Percentiles rank a stretch among this genome's conserved stretches.
phyloP scores from a whole-genome alignment of 64 coral and sea anemone species.

The Montipora sp. region DNA sequence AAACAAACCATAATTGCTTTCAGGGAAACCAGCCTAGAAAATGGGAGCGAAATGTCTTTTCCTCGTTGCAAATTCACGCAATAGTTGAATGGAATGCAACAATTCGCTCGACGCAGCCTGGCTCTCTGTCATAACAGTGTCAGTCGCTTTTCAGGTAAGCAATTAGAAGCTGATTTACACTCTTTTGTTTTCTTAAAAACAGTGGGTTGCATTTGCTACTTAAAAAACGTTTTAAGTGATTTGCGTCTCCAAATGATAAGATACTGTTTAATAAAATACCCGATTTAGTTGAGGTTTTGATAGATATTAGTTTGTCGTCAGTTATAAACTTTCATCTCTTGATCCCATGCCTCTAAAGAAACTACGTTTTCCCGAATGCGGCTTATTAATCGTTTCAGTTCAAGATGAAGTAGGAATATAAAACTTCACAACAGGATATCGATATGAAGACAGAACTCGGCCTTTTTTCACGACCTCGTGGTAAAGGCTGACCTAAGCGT shows the following conservation, averaged over 20 bases:
- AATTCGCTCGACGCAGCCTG: conserved; percentile 16
- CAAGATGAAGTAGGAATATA: no score
- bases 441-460: no score
- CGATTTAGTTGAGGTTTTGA: no score
- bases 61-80: neutral
- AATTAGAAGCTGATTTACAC: conserved; percentile 1
- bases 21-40: neutral
- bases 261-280: no score
- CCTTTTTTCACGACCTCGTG: no score
- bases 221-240: neutral
- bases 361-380: neutral
- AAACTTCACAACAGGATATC: no score
- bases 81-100: conserved; percentile 24
- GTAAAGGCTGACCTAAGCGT: no score
- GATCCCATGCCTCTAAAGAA: neutral
- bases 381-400: neutral
- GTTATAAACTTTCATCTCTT: neutral
- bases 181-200: neutral
- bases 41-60: neutral
- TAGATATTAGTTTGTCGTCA: neutral
- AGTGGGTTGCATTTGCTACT: neutral
- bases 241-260: no score
- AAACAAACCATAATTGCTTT: neutral
- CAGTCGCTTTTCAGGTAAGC: conserved; percentile 42
- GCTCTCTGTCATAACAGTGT: conserved; percentile 18